Conservation (phyloP, 2,797 vertebrate genomes). For the Anguilla marmorata region DNA sequence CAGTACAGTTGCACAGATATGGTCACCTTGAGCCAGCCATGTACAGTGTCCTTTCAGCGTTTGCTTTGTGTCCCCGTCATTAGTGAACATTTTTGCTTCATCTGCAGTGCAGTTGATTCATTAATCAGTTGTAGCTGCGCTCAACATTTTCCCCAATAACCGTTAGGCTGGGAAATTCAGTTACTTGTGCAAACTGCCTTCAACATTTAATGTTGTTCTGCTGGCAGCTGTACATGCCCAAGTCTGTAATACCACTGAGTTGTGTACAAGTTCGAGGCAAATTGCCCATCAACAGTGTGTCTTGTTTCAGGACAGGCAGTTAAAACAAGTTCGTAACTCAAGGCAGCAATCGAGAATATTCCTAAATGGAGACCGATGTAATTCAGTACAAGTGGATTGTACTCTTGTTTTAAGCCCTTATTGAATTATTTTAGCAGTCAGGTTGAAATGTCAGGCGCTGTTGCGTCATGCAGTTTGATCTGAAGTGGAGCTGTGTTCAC, state of each 20-base stretch:
- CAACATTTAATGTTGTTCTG: neutral
- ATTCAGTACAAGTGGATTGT: neutral
- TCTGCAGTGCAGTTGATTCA: neutral
- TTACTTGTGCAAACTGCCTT: neutral
- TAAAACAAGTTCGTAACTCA: neutral
- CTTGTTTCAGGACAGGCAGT: neutral
- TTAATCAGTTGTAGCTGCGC: neutral
- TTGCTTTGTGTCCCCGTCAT: neutral
- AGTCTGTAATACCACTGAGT: neutral
- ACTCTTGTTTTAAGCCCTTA: neutral
- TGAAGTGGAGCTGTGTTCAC: neutral
- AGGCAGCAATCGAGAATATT: neutral
- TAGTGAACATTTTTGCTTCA: neutral
- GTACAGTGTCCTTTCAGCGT: neutral
- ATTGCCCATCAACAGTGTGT: neutral
- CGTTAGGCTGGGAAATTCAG: neutral
- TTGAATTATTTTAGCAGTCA: neutral
- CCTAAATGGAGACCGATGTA: neutral
- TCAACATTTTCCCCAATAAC: neutral
- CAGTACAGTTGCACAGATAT: neutral
- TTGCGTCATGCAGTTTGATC: constrained; percentile 16
- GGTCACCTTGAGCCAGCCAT: neutral
- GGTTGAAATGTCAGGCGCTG: neutral
- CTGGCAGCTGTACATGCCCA: neutral
- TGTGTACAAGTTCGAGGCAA: neutral